phyloP scores from a whole-genome alignment of 2,113 vertebrate species.

The Choloepus hoffmanni region DNA sequence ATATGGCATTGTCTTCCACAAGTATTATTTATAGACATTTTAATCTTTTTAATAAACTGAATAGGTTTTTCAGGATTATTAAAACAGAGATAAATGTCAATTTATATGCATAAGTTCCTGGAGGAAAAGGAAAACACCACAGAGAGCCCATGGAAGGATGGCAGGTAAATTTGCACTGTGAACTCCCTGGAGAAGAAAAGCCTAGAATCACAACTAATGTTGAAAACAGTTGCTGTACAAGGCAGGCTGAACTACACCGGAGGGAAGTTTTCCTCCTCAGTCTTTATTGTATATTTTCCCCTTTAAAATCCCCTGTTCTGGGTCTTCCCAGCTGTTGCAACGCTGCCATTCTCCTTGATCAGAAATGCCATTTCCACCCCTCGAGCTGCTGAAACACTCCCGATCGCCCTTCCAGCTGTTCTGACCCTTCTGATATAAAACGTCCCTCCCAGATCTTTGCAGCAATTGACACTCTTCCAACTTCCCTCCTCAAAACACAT shows the following conservation, averaged over 20 bases:
- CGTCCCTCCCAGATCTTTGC: constrained; percentile 43
- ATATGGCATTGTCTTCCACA: not conserved
- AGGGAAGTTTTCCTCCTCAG: not conserved
- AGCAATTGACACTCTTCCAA: not conserved
- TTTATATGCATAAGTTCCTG: not conserved
- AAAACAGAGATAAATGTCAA: not conserved
- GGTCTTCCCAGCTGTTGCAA: constrained; percentile 52
- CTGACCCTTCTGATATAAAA: not conserved
- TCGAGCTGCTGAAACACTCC: not conserved
- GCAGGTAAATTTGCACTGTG: not conserved
- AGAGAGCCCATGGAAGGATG: fast-evolving
- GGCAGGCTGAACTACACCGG: not conserved
- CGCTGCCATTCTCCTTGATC: not conserved
- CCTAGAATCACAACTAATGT: not conserved
- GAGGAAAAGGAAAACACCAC: not conserved
- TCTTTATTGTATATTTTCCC: not conserved
- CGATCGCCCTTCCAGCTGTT: not conserved
- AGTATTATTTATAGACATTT: not conserved
- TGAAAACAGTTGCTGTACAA: not conserved
- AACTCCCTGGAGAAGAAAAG: not conserved
- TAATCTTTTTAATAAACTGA: constrained; percentile 35
- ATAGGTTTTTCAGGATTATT: constrained; percentile 37
- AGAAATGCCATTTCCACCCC: not conserved
- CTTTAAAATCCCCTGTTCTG: not conserved
- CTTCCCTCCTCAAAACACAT: not conserved